Evolutionary conservation across 2,888 invertebrate genomes (phyloP).

Genomic region (Oligia strigilis): DNA sequence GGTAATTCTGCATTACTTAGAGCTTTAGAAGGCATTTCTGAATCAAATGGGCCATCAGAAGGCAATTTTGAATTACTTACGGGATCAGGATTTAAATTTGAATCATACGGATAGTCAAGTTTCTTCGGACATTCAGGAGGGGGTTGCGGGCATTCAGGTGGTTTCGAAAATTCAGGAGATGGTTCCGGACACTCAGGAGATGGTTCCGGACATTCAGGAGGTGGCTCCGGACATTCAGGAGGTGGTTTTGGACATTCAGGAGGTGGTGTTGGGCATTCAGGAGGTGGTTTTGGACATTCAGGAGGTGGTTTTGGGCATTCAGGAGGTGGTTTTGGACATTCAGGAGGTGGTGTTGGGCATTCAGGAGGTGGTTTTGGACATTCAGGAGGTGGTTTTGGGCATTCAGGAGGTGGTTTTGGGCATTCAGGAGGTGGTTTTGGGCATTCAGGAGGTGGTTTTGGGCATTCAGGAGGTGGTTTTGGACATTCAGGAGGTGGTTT

Average conservation of each 20-base stretch:
- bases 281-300: not conserved
- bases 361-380: not conserved
- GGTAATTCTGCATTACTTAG: no score
- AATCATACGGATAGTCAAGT: slow-evolving; percentile 9
- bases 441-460: not conserved
- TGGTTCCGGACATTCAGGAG: not conserved
- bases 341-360: no score
- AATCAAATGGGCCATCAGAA: not conserved
- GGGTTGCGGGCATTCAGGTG: not conserved
- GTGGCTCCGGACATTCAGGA: not conserved
- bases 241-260: no score
- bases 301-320: not conserved
- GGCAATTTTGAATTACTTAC: not conserved
- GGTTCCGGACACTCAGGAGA: not conserved
- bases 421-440: not conserved
- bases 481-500: no score
- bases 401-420: not conserved
- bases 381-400: not conserved
- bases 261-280: no score
- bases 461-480: not conserved
- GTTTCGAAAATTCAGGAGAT: not conserved
- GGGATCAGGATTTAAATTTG: not conserved
- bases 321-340: not conserved
- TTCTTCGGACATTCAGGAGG: not conserved
- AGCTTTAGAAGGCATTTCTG: not conserved